Evolutionary conservation across 2,113 vertebrate genomes (phyloP), one percentile per base, ranked within the genome.

Genomic region (Notarius lentiginosus): DNA sequence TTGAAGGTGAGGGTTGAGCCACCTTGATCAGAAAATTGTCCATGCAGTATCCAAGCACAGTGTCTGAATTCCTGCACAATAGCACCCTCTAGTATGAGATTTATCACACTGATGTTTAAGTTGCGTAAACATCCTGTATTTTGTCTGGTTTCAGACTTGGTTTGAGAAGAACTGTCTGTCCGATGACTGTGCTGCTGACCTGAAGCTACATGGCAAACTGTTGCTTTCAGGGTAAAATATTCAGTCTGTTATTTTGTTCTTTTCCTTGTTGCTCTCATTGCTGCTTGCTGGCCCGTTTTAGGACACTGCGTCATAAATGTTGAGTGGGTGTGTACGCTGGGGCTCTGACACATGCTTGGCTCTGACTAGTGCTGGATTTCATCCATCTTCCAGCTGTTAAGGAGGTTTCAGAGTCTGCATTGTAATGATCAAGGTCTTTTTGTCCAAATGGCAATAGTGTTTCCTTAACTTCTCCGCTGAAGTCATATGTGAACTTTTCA

Each of bases 81-180:
- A 92, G 90, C 90, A 92, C 93, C 94, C 92, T 91, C 92, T 95
- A 90, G 92, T 58, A 58, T 61, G 18, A 88, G 88, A 83, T 75
- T 89, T n/a, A 4, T 79, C 82, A 79, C 81, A 5, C 0, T 61
- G 41, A 82, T 34, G n/a, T 90, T 90, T 86, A 93, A 85, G 68
- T 92, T 91, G 91, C 90, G 83, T 90, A 68, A 93, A 92, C 87
- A 87, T 87, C 86, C 84, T 91, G 88, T 90, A 49, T 89, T 92
- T 61, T 88, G 41, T 91, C 60, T 91, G 90, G 92, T 89, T 61
- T 53, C 94, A 99, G 98, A 99, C 98, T 4, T 95, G 96, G 92
- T 99, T 99, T 92, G 98, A 99, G 94, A 97, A 99, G 92, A 99
- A 99, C 87, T 99, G 98, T 93, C 95, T 94, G 20, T 98, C 98